Base-by-base conservation (phyloP, 1,140 invertebrate species). In the Coptotermes formosanus region DNA sequence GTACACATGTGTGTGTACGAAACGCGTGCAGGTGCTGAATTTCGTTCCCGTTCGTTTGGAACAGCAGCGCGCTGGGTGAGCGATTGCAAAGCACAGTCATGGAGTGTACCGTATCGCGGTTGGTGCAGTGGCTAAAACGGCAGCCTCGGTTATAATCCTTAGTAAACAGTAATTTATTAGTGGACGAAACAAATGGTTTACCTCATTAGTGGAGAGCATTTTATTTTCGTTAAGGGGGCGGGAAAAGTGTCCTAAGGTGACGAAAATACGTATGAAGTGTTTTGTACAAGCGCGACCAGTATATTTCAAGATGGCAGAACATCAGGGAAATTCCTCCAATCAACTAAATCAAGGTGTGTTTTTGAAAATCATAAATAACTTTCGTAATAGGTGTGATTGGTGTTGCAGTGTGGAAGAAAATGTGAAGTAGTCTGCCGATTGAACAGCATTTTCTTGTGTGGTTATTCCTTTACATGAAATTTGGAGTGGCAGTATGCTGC, bases 271-370 rank as follows among this genome's bases (percentile, higher is more conserved):
- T 85, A 38, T 52, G 19, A 81, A 11, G 82, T 48, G n/a, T 82
- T 48, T 11, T 48, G 43, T 44, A 45, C 38, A 82, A 86, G 32
- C 0, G 52, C 45, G 48, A 32, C 75, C 16, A 75, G 85, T 52
- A 55, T 55, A 86, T 59, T 44, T 86, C 82, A 88, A 89, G 87
- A 92, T 92, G 91, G 91, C 91, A 87, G 91, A 92, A 81, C 91
- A 91, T 87, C 90, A 91, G 87, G 90, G 89, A 85, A 91, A 92
- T 87, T 91, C 91, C 30, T 91, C 91, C 38, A 89, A 89, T 87
- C 90, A 90, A 87, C 86, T 89, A 48, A 90, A 89, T 87, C 90
- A 90, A 89, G 90, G 91, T 91, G 89, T 87, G 64, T 87, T 86
- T 86, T 32, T 14, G 0, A 75, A n/a, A 30, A 30, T 75, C n/a